phyloP scores from a whole-genome alignment of 2,888 invertebrate species.

The Tortricodes alternella region DNA sequence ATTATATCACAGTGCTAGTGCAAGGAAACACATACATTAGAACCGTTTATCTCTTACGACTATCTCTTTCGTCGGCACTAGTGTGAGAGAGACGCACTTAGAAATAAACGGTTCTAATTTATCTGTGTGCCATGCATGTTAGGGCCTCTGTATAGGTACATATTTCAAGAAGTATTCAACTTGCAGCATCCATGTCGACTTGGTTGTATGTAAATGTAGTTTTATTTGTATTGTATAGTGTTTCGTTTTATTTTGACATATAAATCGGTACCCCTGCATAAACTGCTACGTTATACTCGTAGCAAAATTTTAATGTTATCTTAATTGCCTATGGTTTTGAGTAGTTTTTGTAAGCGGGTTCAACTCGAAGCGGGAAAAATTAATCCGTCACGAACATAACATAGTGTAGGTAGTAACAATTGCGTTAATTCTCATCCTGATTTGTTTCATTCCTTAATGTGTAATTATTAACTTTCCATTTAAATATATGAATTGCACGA shows the following conservation, averaged over 20 bases:
- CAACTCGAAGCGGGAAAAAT: background rate
- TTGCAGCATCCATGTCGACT: background rate
- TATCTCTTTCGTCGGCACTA: no score
- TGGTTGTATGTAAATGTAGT: background rate
- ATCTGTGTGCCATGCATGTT: no score
- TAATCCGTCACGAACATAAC: constrained; percentile 1
- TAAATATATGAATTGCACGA: constrained; percentile 50
- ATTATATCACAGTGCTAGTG: background rate
- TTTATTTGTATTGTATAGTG: background rate
- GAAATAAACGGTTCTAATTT: no score
- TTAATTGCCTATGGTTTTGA: background rate
- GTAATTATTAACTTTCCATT: constrained; percentile 44
- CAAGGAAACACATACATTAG: background rate
- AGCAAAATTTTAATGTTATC: no score
- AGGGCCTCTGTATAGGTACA: background rate
- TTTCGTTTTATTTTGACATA: background rate
- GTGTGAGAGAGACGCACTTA: no score
- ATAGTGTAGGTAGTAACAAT: constrained; percentile 42
- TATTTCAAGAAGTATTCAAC: background rate
- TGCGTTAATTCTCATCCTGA: constrained; percentile 32
- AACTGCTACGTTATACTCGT: no score
- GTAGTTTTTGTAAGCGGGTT: no score
- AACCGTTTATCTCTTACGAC: no score
- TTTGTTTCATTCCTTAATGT: constrained; percentile 46
- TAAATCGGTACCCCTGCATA: no score